Conservation (phyloP, 2,113 vertebrate genomes). For the Neolamprologus falcicula region DNA sequence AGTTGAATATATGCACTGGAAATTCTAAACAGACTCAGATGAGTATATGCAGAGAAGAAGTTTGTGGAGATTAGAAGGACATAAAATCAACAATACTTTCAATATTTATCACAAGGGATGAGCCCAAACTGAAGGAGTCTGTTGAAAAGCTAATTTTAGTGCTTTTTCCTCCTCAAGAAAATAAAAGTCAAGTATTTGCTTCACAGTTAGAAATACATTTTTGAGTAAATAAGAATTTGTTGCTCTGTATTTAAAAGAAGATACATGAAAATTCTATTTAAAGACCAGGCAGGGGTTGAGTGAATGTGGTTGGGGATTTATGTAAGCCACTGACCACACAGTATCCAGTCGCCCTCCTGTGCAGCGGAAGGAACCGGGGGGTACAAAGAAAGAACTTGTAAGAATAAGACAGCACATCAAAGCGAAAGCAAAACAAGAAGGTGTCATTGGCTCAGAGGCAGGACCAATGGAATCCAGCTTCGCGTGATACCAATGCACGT, state of each 20-base stretch:
- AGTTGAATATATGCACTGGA: background rate
- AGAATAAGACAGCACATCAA: constrained; percentile 39
- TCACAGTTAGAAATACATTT: background rate
- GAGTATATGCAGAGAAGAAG: background rate
- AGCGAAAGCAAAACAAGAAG: background rate
- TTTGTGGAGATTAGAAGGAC: constrained; percentile 13
- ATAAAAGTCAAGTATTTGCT: background rate
- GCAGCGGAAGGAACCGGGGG: background rate
- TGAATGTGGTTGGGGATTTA: background rate
- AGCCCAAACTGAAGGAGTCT: background rate
- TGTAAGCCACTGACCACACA: constrained; percentile 19
- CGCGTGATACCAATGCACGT: background rate
- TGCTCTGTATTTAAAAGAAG: background rate
- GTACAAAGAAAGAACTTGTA: background rate
- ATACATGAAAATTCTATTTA: constrained; percentile 1
- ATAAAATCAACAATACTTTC: background rate
- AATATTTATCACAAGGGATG: background rate
- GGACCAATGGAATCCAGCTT: background rate
- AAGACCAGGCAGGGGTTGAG: background rate
- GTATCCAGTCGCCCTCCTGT: background rate
- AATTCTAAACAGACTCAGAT: constrained; percentile 5
- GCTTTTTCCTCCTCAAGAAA: background rate
- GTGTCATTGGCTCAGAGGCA: constrained; percentile 45
- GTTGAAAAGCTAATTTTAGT: background rate
- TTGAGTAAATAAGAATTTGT: background rate